Evolutionary conservation across 2,797 vertebrate genomes (phyloP).

Genomic region (Hoplostethus mediterraneus): DNA sequence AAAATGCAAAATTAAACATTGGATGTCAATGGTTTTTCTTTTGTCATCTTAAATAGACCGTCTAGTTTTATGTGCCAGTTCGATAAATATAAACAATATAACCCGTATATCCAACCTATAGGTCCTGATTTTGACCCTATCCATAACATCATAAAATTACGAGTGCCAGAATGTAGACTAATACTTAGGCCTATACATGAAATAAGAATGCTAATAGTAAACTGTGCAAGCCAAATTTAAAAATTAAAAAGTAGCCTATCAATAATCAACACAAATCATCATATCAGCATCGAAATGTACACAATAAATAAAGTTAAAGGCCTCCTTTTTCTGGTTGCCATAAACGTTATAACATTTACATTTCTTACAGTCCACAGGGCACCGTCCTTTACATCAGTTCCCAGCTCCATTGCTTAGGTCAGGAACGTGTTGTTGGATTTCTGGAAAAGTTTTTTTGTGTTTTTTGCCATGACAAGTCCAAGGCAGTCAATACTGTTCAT

Average conservation of each 20-base stretch:
- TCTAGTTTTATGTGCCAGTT: constrained; percentile 76
- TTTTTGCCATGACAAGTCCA: constrained; percentile 79
- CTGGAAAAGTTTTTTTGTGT: constrained; percentile 74
- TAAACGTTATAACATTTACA: constrained; percentile 93
- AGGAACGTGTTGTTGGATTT: constrained; percentile 78
- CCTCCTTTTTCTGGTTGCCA: constrained; percentile 86
- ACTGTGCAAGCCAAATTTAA: constrained; percentile 89
- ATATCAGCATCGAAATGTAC: constrained; percentile 89
- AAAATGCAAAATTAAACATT: constrained; percentile 81
- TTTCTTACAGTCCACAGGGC: constrained; percentile 90
- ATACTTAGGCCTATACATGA: constrained; percentile 79
- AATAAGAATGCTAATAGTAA: constrained; percentile 71
- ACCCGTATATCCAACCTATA: constrained; percentile 82
- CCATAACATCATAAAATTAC: constrained; percentile 69
- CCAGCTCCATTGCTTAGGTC: constrained; percentile 76
- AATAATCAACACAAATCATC: constrained; percentile 80
- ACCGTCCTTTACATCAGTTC: constrained; percentile 82
- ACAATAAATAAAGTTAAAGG: constrained; percentile 95
- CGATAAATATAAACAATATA: constrained; percentile 84
- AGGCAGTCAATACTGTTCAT: constrained; percentile 74
- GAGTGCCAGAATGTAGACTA: constrained; percentile 71
- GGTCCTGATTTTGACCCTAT: constrained; percentile 74
- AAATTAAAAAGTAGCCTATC: constrained; percentile 71
- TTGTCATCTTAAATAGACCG: constrained; percentile 78
- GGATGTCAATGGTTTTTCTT: constrained; percentile 55